Base-by-base conservation (phyloP, 2,113 vertebrate species). In the Pavo muticus region DNA sequence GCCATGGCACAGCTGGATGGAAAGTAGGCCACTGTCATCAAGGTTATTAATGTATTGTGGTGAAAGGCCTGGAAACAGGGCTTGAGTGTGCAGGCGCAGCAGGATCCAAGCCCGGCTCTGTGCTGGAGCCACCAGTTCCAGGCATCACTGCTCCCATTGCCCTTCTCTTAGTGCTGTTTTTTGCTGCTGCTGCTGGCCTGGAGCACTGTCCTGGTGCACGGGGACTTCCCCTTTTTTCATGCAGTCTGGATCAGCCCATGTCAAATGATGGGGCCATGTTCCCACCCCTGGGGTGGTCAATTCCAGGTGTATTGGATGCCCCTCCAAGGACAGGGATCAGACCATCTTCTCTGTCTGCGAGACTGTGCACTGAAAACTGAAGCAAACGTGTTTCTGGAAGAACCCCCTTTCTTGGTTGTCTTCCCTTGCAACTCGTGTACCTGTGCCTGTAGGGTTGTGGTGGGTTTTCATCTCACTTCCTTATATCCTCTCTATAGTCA, bases 1-100 rank as follows among this genome's bases (percentile, higher is more conserved):
- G 27, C 64, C n/a, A 11, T 91, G 60, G 88, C 96, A 95, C 48
- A 67, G 45, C 68, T 85, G 72, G 64, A 86, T 88, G 88, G 86
- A 96, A 96, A 93, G 63, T 89, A 95, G 95, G 94, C 91, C 92
- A 92, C 0, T 0, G 39, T 59, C 91, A 88, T 80, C 83, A 84
- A 70, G 70, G 24, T 29, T 47, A 85, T 79, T 82, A 91, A 72
- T 70, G 27, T 40, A 32, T 19, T 39, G 54, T 17, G 40, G 47
- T 59, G 76, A 54, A 47, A 59, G 25, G 32, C 63, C 57, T 88
- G 69, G 81, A 52, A 94, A 56, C 29, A 2, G 3, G 12, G 11
- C 52, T 91, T 35, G 9, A 75, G 81, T 1, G 0, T 23, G 65
- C 70, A 74, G 42, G 47, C 77, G 77, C 57, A 84, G 60, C 32